These are phyloP conservation scores for Sitta europaea DNA, from an alignment of 2,113 vertebrate genomes.

Conservation along the genomic window DNA sequence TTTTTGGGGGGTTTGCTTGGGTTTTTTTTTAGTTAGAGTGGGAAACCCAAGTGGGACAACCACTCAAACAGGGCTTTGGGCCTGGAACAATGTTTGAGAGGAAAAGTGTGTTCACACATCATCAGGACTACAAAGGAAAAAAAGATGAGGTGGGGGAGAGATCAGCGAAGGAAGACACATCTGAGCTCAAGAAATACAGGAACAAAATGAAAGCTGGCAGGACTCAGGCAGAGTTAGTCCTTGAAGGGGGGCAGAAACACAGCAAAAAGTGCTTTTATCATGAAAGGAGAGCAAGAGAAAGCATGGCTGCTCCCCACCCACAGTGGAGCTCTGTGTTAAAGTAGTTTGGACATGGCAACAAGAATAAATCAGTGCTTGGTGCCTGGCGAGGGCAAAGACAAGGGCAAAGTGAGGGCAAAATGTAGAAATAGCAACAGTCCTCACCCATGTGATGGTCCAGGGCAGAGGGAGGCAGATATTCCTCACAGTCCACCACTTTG, in stretches of 20 bases:
- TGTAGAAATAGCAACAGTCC: background rate
- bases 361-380: background rate
- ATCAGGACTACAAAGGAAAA: background rate
- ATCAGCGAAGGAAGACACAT: background rate
- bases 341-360: background rate
- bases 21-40: background rate
- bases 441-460: background rate
- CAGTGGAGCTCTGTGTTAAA: background rate
- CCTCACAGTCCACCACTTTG: background rate
- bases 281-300: background rate
- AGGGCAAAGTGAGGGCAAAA: background rate
- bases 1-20: too few relatives aligned
- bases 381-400: background rate
- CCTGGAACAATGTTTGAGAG: background rate
- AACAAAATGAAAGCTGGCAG: background rate
- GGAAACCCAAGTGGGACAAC: background rate
- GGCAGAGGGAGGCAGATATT: background rate
- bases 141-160: background rate
- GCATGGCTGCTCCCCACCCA: rapidly evolving
- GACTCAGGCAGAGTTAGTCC: background rate
- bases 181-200: background rate
- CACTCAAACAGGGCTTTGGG: background rate
- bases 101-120: background rate
- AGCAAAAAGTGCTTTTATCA: background rate
- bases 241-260: background rate